These are phyloP conservation scores for Drosophila picticornis DNA, from an alignment of 2,888 invertebrate genomes.

Conservation along the genomic window DNA sequence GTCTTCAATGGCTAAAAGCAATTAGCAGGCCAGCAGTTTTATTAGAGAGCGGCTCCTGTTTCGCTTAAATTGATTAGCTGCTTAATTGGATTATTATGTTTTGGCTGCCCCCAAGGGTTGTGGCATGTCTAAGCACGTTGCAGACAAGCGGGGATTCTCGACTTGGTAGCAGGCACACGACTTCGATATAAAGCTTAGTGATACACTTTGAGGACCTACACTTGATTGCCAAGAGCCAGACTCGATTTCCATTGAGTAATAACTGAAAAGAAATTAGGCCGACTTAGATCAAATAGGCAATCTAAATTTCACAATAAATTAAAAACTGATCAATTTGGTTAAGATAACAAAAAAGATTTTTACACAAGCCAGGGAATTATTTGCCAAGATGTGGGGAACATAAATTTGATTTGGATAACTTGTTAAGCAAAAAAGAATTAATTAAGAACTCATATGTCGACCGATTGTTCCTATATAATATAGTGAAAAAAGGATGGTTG, in stretches of 20 bases:
- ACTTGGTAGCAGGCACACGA: neutral
- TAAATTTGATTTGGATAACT: fast-evolving
- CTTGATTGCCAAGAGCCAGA: neutral
- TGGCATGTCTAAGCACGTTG: neutral
- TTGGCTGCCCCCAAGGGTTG: neutral
- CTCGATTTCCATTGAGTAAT: neutral
- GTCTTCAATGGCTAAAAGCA: neutral
- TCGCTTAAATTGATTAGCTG: slow-evolving; percentile 1
- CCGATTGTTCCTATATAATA: neutral
- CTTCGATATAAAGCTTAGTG: neutral
- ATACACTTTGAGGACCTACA: neutral
- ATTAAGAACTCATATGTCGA: neutral
- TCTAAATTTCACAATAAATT: neutral
- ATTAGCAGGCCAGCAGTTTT: neutral
- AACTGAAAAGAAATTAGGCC: neutral
- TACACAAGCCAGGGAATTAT: neutral
- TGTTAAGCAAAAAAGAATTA: neutral
- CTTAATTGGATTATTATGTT: slow-evolving; percentile 11
- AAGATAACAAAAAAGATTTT: neutral
- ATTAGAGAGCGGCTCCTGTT: neutral
- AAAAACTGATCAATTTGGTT: neutral
- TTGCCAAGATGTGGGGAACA: fast-evolving
- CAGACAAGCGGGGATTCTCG: neutral
- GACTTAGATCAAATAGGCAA: neutral
- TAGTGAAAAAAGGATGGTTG: neutral